phyloP scores from a whole-genome alignment of 2,797 vertebrate species.

The Microcaecilia unicolor region DNA sequence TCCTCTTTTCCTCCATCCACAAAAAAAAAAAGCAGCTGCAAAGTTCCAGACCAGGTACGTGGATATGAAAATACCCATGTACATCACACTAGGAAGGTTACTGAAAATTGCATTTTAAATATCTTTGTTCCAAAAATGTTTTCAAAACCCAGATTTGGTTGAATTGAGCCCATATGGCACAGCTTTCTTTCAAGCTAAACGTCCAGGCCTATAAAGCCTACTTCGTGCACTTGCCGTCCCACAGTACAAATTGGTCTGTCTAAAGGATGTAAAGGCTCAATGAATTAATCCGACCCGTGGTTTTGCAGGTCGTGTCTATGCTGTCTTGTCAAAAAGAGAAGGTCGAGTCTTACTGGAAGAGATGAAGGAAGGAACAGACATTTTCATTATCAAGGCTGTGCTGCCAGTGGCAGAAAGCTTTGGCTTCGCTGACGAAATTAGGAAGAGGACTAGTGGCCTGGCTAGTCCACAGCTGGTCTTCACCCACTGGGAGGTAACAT shows the following conservation, averaged over 20 bases:
- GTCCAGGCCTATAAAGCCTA: rapidly evolving
- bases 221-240: too few species aligned
- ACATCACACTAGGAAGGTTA: too few species aligned
- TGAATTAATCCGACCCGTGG: neutral
- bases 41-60: too few species aligned
- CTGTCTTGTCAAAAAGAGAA: slow-evolving; percentile 81
- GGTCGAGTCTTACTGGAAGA: slow-evolving; percentile 87
- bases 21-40: too few species aligned
- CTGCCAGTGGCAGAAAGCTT: slow-evolving; percentile 95
- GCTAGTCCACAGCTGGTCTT: slow-evolving; percentile 94
- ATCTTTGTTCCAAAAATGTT: too few species aligned
- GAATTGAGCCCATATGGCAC: too few species aligned
- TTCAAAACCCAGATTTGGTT: too few species aligned
- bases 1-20: too few species aligned
- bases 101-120: too few species aligned
- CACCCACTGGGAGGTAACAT: slow-evolving; percentile 94
- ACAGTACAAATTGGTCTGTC: too few species aligned
- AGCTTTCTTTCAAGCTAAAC: neutral
- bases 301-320: slow-evolving; percentile 72
- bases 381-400: slow-evolving; percentile 88
- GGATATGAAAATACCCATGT: too few species aligned
- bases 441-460: slow-evolving; percentile 91
- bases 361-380: slow-evolving; percentile 93
- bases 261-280: neutral
- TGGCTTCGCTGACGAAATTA: slow-evolving; percentile 91